Evolutionary conservation across 2,888 invertebrate genomes (phyloP).

Genomic region (Agonopterix alstromeriana): DNA sequence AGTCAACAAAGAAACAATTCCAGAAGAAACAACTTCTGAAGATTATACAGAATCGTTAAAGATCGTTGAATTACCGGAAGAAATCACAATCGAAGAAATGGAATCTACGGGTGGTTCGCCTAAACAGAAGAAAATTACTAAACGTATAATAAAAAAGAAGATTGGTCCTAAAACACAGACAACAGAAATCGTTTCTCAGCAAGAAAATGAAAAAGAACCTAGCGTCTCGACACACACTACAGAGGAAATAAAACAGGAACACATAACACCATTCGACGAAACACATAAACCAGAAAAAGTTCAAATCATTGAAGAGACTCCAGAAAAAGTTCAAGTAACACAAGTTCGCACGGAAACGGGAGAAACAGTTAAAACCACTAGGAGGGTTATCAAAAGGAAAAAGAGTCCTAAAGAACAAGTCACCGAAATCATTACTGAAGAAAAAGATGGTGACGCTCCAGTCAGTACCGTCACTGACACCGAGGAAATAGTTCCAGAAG

Average conservation of each 20-base stretch:
- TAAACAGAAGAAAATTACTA: slow-evolving; percentile 23
- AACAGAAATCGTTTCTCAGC: slow-evolving; percentile 14
- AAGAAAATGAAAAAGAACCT: slow-evolving; percentile 31
- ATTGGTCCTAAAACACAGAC: slow-evolving; percentile 25
- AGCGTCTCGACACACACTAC: slow-evolving; percentile 28
- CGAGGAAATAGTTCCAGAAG: not conserved
- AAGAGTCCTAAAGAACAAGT: slow-evolving; percentile 39
- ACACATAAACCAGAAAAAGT: slow-evolving; percentile 29
- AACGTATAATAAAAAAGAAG: slow-evolving; percentile 28
- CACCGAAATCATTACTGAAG: slow-evolving; percentile 51
- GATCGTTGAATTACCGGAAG: slow-evolving; percentile 31
- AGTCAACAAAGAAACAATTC: slow-evolving; percentile 20
- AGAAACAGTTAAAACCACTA: slow-evolving; percentile 15
- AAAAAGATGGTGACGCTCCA: slow-evolving; percentile 46
- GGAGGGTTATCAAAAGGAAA: slow-evolving; percentile 39
- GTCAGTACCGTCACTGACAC: slow-evolving; percentile 22
- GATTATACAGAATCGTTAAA: slow-evolving; percentile 33
- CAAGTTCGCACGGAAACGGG: slow-evolving; percentile 16
- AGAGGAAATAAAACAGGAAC: slow-evolving; percentile 27
- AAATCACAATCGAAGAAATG: slow-evolving; percentile 16
- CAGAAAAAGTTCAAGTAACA: slow-evolving; percentile 12
- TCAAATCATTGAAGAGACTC: slow-evolving; percentile 32
- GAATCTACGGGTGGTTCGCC: slow-evolving; percentile 26
- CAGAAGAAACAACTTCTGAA: slow-evolving; percentile 5
- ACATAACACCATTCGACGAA: slow-evolving; percentile 16